A percentile compares a stretch with the other conserved stretches of the same genome.
These are phyloP conservation scores for Proterorhinus semilunaris DNA, from an alignment of 2,113 vertebrate species.

Conservation along the genomic window DNA sequence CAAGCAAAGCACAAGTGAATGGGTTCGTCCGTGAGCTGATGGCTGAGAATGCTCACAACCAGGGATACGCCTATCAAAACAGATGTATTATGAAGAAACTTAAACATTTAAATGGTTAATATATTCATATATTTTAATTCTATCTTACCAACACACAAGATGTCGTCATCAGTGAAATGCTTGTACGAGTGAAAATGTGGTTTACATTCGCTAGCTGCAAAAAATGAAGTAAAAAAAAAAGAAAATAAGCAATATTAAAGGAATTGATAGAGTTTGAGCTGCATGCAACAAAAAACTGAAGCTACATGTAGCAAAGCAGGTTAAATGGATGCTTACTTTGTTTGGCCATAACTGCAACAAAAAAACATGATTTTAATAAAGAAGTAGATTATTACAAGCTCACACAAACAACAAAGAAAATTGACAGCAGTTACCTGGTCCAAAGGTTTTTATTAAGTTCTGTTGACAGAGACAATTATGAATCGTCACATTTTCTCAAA, in stretches of 20 bases:
- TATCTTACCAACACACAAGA: slow-evolving; percentile 46
- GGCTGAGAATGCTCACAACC: slow-evolving; percentile 41
- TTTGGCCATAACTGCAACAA: background rate
- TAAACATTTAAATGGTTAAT: no score
- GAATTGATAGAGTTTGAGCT: background rate
- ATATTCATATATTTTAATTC: background rate
- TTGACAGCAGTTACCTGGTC: background rate
- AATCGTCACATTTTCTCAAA: background rate
- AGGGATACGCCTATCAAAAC: slow-evolving; percentile 32
- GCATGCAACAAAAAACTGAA: background rate
- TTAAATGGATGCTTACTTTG: background rate
- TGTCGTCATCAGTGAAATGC: background rate
- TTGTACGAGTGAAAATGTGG: background rate
- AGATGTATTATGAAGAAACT: background rate
- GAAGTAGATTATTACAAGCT: background rate
- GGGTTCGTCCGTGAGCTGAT: background rate
- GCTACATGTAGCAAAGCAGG: background rate
- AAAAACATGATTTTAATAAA: background rate
- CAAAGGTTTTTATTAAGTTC: slow-evolving; percentile 10
- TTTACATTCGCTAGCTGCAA: background rate
- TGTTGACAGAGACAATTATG: slow-evolving; percentile 10
- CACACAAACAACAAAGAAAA: background rate
- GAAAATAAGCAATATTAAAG: no score
- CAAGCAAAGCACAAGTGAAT: slow-evolving; percentile 62
- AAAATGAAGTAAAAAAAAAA: background rate